Conservation (phyloP, 2,797 vertebrate species). For the Knipowitschia caucasica region DNA sequence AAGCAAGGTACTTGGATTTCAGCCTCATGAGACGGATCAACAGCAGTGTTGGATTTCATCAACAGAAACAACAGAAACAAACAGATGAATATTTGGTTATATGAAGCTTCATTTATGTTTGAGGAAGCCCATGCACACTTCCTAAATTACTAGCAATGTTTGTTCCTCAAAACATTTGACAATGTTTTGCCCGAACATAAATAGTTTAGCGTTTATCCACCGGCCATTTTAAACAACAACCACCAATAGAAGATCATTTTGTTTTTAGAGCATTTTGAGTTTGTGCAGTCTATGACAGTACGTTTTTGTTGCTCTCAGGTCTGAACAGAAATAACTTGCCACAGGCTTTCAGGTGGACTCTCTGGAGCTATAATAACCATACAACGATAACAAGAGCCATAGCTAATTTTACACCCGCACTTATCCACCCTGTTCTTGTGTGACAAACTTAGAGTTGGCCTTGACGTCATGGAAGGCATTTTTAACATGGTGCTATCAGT, state of each 20-base stretch:
- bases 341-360: constrained; percentile 30
- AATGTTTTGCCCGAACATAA: background rate
- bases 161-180: constrained; percentile 1
- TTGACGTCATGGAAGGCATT: constrained; percentile 58
- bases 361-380: constrained; percentile 46
- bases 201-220: background rate
- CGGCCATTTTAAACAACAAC: background rate
- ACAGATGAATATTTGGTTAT: constrained; percentile 38
- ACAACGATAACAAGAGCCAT: constrained; percentile 64
- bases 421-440: constrained; percentile 36
- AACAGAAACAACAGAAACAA: constrained; percentile 46
- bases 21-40: constrained; percentile 20
- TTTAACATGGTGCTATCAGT: constrained; percentile 46
- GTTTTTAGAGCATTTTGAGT: background rate
- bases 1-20: constrained; percentile 79
- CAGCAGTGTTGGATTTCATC: constrained; percentile 48
- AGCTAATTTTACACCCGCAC: constrained; percentile 65
- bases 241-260: too few relatives aligned
- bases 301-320: constrained; percentile 13
- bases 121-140: background rate
- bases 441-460: constrained; percentile 43
- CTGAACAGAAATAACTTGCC: constrained; percentile 29
- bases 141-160: background rate
- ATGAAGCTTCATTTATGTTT: constrained; percentile 5
- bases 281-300: constrained; percentile 23